phyloP scores from a whole-genome alignment of 1,140 invertebrate genomes.

The Macrocentrus cingulum region DNA sequence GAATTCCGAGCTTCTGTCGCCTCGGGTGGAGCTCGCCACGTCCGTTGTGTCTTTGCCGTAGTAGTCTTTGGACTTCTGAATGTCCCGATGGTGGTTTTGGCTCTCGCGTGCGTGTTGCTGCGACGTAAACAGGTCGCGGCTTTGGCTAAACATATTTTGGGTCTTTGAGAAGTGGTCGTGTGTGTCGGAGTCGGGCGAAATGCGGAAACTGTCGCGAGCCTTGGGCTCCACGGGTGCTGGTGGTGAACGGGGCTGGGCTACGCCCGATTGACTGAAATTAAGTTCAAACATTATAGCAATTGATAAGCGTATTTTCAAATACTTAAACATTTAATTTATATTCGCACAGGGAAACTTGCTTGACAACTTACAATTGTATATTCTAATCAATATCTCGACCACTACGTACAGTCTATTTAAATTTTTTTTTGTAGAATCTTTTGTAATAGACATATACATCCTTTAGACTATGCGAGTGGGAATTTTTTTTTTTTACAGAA shows the following conservation, averaged over 20 bases:
- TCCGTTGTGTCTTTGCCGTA: slow-evolving; percentile 60
- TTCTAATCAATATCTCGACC: too few species aligned
- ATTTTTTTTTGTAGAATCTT: too few species aligned
- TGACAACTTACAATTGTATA: background rate
- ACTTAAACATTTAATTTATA: slow-evolving; percentile 1
- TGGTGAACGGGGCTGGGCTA: slow-evolving; percentile 60
- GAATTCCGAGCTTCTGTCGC: slow-evolving; percentile 50
- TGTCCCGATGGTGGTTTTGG: slow-evolving; percentile 51
- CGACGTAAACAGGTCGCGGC: slow-evolving; percentile 50
- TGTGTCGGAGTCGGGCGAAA: slow-evolving; percentile 67
- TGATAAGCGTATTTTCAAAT: too few species aligned
- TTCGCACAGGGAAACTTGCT: background rate
- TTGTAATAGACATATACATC: too few species aligned
- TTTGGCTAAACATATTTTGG: slow-evolving; percentile 56
- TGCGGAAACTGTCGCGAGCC: slow-evolving; percentile 64
- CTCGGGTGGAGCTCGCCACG: slow-evolving; percentile 40
- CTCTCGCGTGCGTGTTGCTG: slow-evolving; percentile 49
- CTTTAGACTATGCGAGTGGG: too few species aligned
- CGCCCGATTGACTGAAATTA: slow-evolving; percentile 50
- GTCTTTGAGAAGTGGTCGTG: slow-evolving; percentile 58
- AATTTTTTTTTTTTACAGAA: too few species aligned
- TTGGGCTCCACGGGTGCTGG: slow-evolving; percentile 73
- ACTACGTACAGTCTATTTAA: too few species aligned
- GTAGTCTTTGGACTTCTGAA: slow-evolving; percentile 62
- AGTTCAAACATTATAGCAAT: slow-evolving; percentile 6